Evolutionary conservation across 2,797 vertebrate species (phyloP).

Genomic region (Peromyscus eremicus): DNA sequence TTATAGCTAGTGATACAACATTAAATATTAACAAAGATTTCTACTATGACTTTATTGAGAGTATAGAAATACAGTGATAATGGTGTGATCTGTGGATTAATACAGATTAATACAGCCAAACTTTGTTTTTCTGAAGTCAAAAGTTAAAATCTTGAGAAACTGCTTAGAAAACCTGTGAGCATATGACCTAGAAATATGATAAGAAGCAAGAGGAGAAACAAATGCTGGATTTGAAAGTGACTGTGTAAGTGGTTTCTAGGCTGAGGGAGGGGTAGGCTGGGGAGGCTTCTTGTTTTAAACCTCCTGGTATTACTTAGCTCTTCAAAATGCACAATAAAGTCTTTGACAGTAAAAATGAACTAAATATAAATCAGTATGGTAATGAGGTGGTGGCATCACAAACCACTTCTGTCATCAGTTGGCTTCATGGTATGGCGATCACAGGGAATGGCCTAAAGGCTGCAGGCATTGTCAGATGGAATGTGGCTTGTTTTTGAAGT

Average conservation of each 20-base stretch:
- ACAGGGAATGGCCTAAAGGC: not conserved
- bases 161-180: not conserved
- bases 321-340: conserved; percentile 6
- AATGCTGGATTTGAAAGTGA: not conserved
- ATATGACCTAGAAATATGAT: not conserved
- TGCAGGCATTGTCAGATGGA: not conserved
- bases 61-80: not conserved
- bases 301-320: not conserved
- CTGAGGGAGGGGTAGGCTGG: not conserved
- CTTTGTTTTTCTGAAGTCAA: conserved; percentile 28
- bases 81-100: not conserved
- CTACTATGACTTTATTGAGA: not conserved
- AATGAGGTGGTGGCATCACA: not conserved
- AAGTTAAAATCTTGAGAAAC: not conserved
- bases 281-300: not conserved
- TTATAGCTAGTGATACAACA: not conserved
- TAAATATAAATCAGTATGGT: not conserved
- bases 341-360: conserved; percentile 60
- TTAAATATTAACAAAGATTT: not conserved
- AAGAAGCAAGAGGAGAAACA: conserved; percentile 1
- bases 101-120: conserved; percentile 2
- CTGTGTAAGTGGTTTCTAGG: not conserved
- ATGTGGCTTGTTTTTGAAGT: conserved; percentile 47
- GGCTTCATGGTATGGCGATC: not conserved
- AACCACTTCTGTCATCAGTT: not conserved